A percentile compares a stretch with the other conserved stretches of the same genome.
Evolutionary conservation across 2,113 vertebrate genomes (phyloP).

Genomic region (Rhea americana): DNA sequence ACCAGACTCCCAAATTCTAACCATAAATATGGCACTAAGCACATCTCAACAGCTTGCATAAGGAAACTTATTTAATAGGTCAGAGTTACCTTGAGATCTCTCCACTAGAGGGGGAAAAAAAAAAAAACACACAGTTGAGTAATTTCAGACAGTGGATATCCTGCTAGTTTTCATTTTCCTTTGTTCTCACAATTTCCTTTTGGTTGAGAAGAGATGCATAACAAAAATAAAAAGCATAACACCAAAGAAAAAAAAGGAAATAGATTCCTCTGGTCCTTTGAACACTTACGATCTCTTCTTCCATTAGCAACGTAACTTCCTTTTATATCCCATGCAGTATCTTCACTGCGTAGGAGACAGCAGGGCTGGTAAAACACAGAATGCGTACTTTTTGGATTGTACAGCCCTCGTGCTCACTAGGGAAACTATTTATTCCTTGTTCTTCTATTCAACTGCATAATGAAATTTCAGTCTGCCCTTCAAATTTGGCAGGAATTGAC

Average conservation of each 20-base stretch:
- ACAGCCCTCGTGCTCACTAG: not conserved
- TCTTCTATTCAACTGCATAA: not conserved
- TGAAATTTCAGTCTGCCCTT: not conserved
- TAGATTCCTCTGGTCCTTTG: not conserved
- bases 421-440: fast-evolving
- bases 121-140: not conserved
- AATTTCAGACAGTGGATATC: not conserved
- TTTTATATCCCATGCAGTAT: not conserved
- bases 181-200: not conserved
- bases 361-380: not conserved
- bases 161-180: not conserved
- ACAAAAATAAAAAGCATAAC: not conserved
- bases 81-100: not conserved
- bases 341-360: not conserved
- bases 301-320: not conserved
- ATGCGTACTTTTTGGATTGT: fast-evolving
- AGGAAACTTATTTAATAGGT: not conserved
- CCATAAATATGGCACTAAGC: not conserved
- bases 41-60: not conserved
- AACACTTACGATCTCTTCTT: too few species aligned
- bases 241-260: not conserved
- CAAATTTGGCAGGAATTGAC: not conserved
- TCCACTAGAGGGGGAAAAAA: not conserved
- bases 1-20: not conserved
- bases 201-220: not conserved